These are phyloP conservation scores for Eristalis pertinax DNA, from an alignment of 2,888 invertebrate species.

Conservation along the genomic window DNA sequence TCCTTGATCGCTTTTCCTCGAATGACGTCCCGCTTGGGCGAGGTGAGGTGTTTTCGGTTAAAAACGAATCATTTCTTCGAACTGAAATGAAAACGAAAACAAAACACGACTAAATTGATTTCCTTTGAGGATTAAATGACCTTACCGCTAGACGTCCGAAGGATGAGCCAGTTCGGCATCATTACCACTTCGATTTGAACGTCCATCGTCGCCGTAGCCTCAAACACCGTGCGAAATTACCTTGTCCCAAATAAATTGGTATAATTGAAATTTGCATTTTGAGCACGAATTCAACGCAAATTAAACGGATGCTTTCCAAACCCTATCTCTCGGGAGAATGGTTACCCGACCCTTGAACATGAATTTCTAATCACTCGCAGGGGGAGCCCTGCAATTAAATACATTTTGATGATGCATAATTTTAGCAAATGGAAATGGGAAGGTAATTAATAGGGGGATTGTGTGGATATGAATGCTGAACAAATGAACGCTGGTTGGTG, in stretches of 20 bases:
- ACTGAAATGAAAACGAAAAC: neutral
- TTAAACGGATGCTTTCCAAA: constrained; percentile 39
- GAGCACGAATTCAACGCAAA: constrained; percentile 45
- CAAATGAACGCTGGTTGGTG: neutral
- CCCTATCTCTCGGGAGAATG: constrained; percentile 17
- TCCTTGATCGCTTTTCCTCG: neutral
- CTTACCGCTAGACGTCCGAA: neutral
- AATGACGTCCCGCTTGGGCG: neutral
- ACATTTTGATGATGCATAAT: constrained; percentile 57
- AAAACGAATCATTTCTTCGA: neutral
- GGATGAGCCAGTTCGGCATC: neutral
- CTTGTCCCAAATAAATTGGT: constrained; percentile 39
- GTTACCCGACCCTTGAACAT: constrained; percentile 44
- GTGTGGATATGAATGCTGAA: constrained; percentile 31
- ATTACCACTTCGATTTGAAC: neutral
- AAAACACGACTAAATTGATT: neutral
- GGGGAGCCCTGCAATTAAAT: constrained; percentile 44
- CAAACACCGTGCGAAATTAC: constrained; percentile 17
- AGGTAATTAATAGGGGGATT: constrained; percentile 38
- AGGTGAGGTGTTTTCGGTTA: neutral
- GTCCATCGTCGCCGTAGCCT: neutral
- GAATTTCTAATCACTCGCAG: constrained; percentile 46
- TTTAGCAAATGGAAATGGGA: constrained; percentile 37
- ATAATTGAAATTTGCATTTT: constrained; percentile 59
- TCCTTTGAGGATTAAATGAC: neutral